Percentiles rank a stretch among this genome's conserved stretches.
Evolutionary conservation across 2,797 vertebrate genomes (phyloP).

Genomic region (Eurystomus glaucurus): DNA sequence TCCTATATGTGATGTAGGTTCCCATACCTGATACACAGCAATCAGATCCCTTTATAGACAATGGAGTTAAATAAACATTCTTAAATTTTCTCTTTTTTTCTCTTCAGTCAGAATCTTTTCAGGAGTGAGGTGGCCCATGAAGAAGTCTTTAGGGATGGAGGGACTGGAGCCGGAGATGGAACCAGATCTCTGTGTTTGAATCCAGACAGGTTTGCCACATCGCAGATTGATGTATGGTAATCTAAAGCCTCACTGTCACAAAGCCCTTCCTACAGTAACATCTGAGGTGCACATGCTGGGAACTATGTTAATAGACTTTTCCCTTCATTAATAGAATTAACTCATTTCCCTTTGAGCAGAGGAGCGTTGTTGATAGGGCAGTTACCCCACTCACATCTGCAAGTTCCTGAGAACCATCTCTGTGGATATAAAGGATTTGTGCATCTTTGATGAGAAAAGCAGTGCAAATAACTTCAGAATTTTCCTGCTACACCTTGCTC

Average conservation of each 20-base stretch:
- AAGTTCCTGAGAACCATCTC: background rate
- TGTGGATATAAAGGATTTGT: background rate
- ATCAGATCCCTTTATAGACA: background rate
- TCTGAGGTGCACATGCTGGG: background rate
- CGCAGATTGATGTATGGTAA: background rate
- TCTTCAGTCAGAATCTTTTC: background rate
- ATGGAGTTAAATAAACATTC: background rate
- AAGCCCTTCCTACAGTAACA: background rate
- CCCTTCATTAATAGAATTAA: background rate
- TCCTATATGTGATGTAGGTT: background rate
- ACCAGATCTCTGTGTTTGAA: background rate
- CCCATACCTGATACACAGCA: background rate
- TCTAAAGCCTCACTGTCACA: background rate
- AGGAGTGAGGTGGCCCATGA: background rate
- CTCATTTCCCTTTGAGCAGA: background rate
- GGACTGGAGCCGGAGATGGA: background rate
- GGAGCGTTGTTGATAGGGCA: background rate
- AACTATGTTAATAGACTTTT: background rate
- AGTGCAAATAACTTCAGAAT: background rate
- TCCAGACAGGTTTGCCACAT: background rate
- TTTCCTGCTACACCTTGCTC: background rate
- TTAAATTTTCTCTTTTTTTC: background rate
- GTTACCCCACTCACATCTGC: background rate
- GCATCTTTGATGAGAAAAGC: background rate
- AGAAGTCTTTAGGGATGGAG: background rate